A percentile compares a stretch with the other conserved stretches of the same genome.
phyloP scores from a whole-genome alignment of 2,113 vertebrate genomes.

The Spermophilus dauricus region DNA sequence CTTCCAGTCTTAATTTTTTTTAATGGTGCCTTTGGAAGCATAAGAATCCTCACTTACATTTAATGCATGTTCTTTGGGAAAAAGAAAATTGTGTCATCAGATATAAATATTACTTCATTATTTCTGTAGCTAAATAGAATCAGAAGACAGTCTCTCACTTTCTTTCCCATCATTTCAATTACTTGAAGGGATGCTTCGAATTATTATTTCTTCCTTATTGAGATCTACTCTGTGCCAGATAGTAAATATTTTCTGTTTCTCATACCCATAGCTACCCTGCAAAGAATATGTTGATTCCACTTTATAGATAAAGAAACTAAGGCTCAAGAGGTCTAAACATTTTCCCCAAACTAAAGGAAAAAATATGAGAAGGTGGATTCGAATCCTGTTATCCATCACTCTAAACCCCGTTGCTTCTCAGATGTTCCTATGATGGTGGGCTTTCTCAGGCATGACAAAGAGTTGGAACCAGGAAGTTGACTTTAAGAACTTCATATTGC shows the following conservation, averaged over 20 bases:
- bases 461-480: neutral
- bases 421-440: neutral
- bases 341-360: neutral
- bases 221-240: neutral
- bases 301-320: conserved; percentile 27
- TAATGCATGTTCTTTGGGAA: neutral
- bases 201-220: neutral
- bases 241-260: neutral
- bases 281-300: neutral
- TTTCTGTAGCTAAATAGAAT: neutral
- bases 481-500: neutral
- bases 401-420: neutral
- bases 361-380: neutral
- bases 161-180: conserved; percentile 9
- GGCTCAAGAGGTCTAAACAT: neutral
- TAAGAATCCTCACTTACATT: conserved; percentile 1
- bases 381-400: neutral
- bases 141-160: neutral
- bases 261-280: neutral
- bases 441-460: neutral
- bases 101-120: neutral
- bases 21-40: neutral
- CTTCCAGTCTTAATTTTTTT: conserved; percentile 47
- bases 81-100: neutral
- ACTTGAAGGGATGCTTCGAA: neutral